phyloP scores from a whole-genome alignment of 2,888 invertebrate genomes.

The Andrena camellia region DNA sequence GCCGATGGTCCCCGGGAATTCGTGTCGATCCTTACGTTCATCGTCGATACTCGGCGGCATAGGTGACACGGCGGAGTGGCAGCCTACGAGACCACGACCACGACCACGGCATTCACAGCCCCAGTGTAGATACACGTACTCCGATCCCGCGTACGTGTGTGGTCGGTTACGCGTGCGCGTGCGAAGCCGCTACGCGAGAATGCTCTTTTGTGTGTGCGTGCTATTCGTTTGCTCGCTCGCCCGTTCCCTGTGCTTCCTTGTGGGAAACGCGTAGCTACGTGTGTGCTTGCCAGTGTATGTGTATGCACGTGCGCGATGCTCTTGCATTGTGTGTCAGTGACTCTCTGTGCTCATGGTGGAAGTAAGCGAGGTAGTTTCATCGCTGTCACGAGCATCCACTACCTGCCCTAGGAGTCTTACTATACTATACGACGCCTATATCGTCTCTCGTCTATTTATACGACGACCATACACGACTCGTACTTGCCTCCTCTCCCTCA shows the following conservation, averaged over 20 bases:
- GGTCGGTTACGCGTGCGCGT: conserved; percentile 68
- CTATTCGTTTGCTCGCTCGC: conserved; percentile 50
- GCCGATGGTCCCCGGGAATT: conserved; percentile 53
- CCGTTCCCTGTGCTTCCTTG: conserved; percentile 53
- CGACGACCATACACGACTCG: conserved; percentile 81
- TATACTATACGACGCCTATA: conserved; percentile 76
- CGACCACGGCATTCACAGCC: conserved; percentile 47
- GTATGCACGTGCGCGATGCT: conserved; percentile 46
- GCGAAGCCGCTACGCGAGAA: conserved; percentile 61
- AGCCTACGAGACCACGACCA: conserved; percentile 51
- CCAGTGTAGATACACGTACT: conserved; percentile 26
- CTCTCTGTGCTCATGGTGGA: conserved; percentile 56
- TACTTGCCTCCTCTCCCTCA: conserved; percentile 69
- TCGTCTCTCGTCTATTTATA: conserved; percentile 83
- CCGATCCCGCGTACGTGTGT: conserved; percentile 50
- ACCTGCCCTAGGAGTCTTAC: conserved; percentile 77
- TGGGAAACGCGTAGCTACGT: conserved; percentile 43
- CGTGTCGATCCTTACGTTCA: conserved; percentile 53
- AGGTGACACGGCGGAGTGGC: conserved; percentile 59
- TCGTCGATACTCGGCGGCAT: conserved; percentile 46
- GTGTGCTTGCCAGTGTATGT: conserved; percentile 27
- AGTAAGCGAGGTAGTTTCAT: conserved; percentile 69
- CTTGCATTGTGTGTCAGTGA: conserved; percentile 63
- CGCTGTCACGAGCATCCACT: conserved; percentile 73
- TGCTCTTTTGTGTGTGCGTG: conserved; percentile 57